Evolutionary conservation across 2,797 vertebrate genomes (phyloP), one percentile per base, ranked within the genome.

Genomic region (Sus cebifrons): DNA sequence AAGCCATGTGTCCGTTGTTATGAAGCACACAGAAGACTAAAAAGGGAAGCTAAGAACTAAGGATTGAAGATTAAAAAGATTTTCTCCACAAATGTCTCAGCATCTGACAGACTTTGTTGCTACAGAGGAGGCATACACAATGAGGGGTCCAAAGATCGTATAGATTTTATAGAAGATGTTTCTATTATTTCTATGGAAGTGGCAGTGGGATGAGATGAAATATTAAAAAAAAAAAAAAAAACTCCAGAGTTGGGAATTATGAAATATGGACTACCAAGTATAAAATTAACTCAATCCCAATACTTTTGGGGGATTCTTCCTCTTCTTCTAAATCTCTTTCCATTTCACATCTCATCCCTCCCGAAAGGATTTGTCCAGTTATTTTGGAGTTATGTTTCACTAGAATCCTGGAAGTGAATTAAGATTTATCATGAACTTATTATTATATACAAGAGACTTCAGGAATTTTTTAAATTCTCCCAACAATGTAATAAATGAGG

Each of bases 21-120:
- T 23, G 68, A 95, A 93, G 84, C 29, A 89, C 56, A 93, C 9
- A 86, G 12, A 40, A 73, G 29, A 95, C 5, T 82, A 60, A 84
- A 96, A 88, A 95, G 67, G 60, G 15, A 79, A 89, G 7, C 65
- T 67, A 91, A 94, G 84, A 94, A 95, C 17, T 44, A 52, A 91
- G 11, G 32, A 70, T 52, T 67, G 29, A 95, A 92, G 60, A 89
- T 74, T 58, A 40, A 93, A 88, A 78, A 70, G 23, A 54, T 78
- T n/a, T 16, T 68, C 74, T 89, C 89, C 91, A 84, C 29, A 89
- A 71, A 94, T 77, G 29, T 36, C 52, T 79, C 70, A 62, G 20
- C 29, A 18, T 77, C 64, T 75, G 27, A 29, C n/a, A 82, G n/a
- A 32, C 68, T 89, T 71, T 94, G 91, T 49, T 75, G 82, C 25